These are phyloP conservation scores for Centropyge bicolor DNA, from an alignment of 2,797 vertebrate genomes.

Conservation along the genomic window DNA sequence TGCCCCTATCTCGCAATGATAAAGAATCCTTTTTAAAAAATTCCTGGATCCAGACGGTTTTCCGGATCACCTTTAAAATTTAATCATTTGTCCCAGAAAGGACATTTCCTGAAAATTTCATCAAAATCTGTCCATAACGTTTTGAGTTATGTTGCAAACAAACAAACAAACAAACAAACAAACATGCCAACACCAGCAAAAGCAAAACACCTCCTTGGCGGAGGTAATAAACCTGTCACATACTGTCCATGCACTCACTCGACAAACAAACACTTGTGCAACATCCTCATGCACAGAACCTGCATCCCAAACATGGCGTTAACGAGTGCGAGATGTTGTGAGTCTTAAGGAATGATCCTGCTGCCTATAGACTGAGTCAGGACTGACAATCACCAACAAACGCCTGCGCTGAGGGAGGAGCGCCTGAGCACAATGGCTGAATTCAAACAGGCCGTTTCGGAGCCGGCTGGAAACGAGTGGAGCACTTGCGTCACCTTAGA, in stretches of 20 bases:
- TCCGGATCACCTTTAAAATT: too few species aligned
- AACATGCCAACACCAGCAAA: too few species aligned
- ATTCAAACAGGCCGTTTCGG: conserved; percentile 66
- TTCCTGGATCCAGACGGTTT: too few species aligned
- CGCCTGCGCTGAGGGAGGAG: conserved; percentile 32
- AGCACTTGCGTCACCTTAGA: conserved; percentile 74
- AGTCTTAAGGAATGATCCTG: conserved; percentile 15
- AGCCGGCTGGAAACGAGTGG: conserved; percentile 55
- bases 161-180: too few species aligned
- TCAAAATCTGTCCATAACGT: too few species aligned
- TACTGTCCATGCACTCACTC: neutral
- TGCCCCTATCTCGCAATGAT: too few species aligned
- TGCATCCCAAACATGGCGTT: conserved; percentile 20
- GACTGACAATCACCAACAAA: conserved; percentile 56
- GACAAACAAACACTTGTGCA: neutral
- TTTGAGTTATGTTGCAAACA: too few species aligned
- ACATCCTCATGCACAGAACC: neutral
- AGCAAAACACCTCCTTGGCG: too few species aligned
- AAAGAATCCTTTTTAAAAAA: too few species aligned
- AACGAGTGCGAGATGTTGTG: conserved; percentile 28
- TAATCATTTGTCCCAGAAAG: too few species aligned
- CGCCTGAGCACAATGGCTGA: conserved; percentile 61
- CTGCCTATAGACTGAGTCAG: conserved; percentile 36
- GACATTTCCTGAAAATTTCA: too few species aligned
- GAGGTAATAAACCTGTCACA: neutral